These are phyloP conservation scores for Cataglyphis altisquamis DNA, from an alignment of 2,888 invertebrate species.

Conservation along the genomic window DNA sequence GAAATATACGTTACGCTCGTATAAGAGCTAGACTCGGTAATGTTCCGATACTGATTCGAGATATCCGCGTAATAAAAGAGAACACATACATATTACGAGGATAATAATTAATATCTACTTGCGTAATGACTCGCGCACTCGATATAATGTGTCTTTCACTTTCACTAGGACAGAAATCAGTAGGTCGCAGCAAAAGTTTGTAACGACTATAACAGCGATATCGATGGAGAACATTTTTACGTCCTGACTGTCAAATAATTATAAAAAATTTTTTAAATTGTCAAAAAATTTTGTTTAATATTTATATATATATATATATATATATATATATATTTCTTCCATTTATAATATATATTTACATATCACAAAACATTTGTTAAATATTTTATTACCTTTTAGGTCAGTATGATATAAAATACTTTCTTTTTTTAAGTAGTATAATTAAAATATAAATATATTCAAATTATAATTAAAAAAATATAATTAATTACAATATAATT, in stretches of 20 bases:
- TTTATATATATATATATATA: background rate
- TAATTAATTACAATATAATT: too few species aligned
- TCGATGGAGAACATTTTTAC: background rate
- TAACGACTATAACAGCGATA: conserved; percentile 10
- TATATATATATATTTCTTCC: too few species aligned
- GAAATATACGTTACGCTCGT: background rate
- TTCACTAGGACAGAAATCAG: conserved; percentile 54
- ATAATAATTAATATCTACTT: conserved; percentile 53
- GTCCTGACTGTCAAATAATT: background rate
- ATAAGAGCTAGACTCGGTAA: background rate
- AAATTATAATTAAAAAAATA: too few species aligned
- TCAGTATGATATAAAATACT: background rate
- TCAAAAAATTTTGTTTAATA: background rate
- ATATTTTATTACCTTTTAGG: background rate
- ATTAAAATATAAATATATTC: background rate
- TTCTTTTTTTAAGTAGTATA: background rate
- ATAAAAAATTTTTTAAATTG: background rate
- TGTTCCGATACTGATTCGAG: conserved; percentile 15
- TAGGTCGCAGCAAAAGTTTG: conserved; percentile 9
- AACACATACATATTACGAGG: conserved; percentile 7
- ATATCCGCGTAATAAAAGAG: conserved; percentile 23
- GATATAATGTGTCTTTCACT: conserved; percentile 47
- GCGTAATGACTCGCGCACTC: conserved; percentile 38
- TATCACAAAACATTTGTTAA: background rate
- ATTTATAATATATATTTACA: background rate